Base-by-base conservation (phyloP, 2,797 vertebrate genomes). In the Spea hammondii region DNA sequence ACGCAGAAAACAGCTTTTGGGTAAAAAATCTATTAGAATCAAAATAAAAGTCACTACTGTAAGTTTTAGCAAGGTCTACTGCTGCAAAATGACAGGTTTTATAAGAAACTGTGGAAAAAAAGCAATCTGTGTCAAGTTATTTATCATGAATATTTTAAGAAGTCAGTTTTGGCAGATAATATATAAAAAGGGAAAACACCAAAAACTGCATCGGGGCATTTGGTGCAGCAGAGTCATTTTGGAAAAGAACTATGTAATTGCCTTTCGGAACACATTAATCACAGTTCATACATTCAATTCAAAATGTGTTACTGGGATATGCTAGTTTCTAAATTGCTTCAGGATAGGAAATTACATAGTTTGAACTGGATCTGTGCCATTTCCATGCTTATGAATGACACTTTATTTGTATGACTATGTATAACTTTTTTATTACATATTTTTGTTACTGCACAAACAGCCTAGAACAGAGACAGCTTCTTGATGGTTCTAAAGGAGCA, bases 221-320 rank as follows among this genome's bases (percentile, higher is more conserved):
- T 73, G 74, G 74, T 72, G 69, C 68, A 69, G 65, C 55, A 48
- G 75, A 82, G 75, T 74, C 70, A 57, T 72, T 82, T 82, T 82
- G 70, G 70, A 74, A 82, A 14, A 77, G 75, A 82, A 77, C 77
- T 53, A 77, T 69, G 77, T 77, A 82, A 77, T 82, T 82, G 65
- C 80, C 74, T 82, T 77, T 82, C 80, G 55, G 70, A 82, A 78
- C 70, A 73, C 80, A 77, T 77, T 82, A 77, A 82, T 82, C 80
- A 82, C 80, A 77, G 70, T 82, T 82, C 59, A 82, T 77, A 82
- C 68, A 77, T 72, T 70, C 67, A 77, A 74, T 77, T 77, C 70
- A 11, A 48, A 82, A 77, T 59, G 65, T 67, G 75, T 77, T 82
- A 82, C 77, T 82, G n/a, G 77, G 72, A 66, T 46, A 74, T 77